Evolutionary conservation across 1,140 invertebrate genomes (phyloP), one percentile per base, ranked within the genome.

Genomic region (Heliconius melpomene): DNA sequence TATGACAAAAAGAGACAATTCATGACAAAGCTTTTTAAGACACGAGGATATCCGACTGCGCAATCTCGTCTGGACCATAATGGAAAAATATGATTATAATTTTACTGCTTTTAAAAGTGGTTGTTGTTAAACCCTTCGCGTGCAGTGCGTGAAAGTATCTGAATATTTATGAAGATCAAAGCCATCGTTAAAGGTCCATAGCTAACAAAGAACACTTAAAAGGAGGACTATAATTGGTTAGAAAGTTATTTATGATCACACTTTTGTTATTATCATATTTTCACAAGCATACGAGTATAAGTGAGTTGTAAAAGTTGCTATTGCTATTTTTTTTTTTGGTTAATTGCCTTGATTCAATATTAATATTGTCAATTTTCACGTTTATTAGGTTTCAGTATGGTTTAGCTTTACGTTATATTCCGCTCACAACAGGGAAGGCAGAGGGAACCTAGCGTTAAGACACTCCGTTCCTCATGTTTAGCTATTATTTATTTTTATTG

Each of bases 91-190:
- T 82, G 78, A 79, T 82, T 82, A 77, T 80, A 82, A 80, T 78
- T 80, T 77, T 57, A 72, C 60, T 60, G 78, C 72, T 75, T 60
- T 82, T 71, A 82, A 74, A 82, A 79, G 40, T 72, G 72, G 66
- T 76, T 71, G 60, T 81, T 81, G 32, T 36, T 36, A 36, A 83
- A 74, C 77, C 77, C 82, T 77, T 79, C 72, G 74, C 74, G 77
- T 77, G 77, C 80, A 82, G 82, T 83, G 83, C 80, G 88, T 84
- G 90, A 93, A 91, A 92, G 91, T 87, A 72, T 75, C 83, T 85
- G 84, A 86, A 91, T 90, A 91, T 91, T 91, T 89, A 91, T 89
- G 85, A 90, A 86, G 79, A 87, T 85, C 88, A 85, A 84, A 84
- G 80, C 76, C 73, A 74, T 74, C 81, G 80, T 79, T 82, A 80